Evolutionary conservation across 2,113 vertebrate genomes (phyloP).

Genomic region (Festucalex cinctus): DNA sequence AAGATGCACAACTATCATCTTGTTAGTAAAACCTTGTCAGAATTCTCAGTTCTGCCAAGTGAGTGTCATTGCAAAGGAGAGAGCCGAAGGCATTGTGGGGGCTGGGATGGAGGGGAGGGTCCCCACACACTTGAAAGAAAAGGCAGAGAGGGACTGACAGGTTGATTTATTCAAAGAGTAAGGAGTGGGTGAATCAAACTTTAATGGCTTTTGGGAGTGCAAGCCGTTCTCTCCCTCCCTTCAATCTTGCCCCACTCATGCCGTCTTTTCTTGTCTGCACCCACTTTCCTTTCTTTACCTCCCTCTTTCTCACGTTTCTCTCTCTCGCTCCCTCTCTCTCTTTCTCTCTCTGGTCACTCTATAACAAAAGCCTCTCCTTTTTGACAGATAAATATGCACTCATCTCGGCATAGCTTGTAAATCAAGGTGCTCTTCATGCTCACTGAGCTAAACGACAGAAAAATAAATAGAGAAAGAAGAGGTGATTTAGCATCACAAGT

Average conservation of each 20-base stretch:
- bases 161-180: conserved; percentile 74
- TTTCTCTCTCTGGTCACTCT: conserved; percentile 43
- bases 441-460: conserved; percentile 66
- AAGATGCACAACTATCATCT: conserved; percentile 37
- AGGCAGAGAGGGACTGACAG: conserved; percentile 57
- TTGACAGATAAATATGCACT: conserved; percentile 55
- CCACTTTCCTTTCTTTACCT: conserved; percentile 9
- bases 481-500: conserved; percentile 64
- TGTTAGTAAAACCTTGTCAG: conserved; percentile 50
- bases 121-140: conserved; percentile 56
- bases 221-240: conserved; percentile 46
- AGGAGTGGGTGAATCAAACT: conserved; percentile 73
- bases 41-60: conserved; percentile 44
- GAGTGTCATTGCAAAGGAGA: conserved; percentile 34
- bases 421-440: conserved; percentile 81
- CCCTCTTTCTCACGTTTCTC: conserved; percentile 15
- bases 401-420: conserved; percentile 40
- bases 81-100: conserved; percentile 62
- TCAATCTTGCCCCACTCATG: conserved; percentile 37
- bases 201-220: conserved; percentile 72
- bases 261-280: conserved; percentile 31
- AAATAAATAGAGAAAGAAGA: conserved; percentile 59
- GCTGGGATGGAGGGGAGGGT: conserved; percentile 33
- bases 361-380: conserved; percentile 37
- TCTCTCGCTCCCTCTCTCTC: conserved; percentile 5